phyloP scores from a whole-genome alignment of 92 coral and sea anemone species.

The Plumapathes pennacea region DNA sequence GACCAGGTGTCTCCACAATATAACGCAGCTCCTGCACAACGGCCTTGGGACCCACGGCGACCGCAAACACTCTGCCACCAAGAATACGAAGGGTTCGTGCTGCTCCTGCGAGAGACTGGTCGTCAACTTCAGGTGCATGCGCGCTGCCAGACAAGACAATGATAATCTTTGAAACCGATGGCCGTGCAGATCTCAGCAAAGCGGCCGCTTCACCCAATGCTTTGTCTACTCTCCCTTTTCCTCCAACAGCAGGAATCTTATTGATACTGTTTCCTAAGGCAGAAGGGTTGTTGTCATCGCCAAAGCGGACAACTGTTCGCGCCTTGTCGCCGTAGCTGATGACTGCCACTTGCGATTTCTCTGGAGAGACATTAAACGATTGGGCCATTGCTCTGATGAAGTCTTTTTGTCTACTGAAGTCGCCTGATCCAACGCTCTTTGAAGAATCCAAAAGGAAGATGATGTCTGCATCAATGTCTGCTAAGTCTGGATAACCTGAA shows the following conservation, averaged over 20 bases:
- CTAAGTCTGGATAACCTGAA: too few relatives aligned
- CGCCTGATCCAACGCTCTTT: slow-evolving; percentile 16
- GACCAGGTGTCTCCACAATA: slow-evolving; percentile 26
- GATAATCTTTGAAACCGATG: slow-evolving; percentile 62
- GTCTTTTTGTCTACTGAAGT: slow-evolving; percentile 45
- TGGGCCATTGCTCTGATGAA: slow-evolving; percentile 50
- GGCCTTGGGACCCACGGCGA: slow-evolving; percentile 54
- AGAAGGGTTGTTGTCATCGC: slow-evolving; percentile 11
- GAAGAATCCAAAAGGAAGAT: slow-evolving; percentile 76
- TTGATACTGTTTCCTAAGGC: slow-evolving; percentile 32
- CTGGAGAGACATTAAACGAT: slow-evolving; percentile 49
- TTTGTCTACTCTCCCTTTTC: slow-evolving; percentile 54
- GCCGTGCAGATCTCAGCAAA: slow-evolving; percentile 38
- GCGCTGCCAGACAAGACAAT: slow-evolving; percentile 62
- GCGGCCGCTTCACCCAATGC: slow-evolving; percentile 52
- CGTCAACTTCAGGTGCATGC: slow-evolving; percentile 9
- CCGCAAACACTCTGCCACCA: slow-evolving; percentile 52
- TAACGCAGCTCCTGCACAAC: slow-evolving; percentile 21
- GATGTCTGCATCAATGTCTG: slow-evolving; percentile 45
- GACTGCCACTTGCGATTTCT: slow-evolving; percentile 54
- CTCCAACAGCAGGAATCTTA: slow-evolving; percentile 47
- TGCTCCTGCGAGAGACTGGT: slow-evolving; percentile 20
- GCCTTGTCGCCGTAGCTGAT: slow-evolving; percentile 54
- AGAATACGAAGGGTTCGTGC: slow-evolving; percentile 24
- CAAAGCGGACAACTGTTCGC: slow-evolving; percentile 21